phyloP scores from a whole-genome alignment of 2,888 invertebrate species.

The Abrostola triplasia region DNA sequence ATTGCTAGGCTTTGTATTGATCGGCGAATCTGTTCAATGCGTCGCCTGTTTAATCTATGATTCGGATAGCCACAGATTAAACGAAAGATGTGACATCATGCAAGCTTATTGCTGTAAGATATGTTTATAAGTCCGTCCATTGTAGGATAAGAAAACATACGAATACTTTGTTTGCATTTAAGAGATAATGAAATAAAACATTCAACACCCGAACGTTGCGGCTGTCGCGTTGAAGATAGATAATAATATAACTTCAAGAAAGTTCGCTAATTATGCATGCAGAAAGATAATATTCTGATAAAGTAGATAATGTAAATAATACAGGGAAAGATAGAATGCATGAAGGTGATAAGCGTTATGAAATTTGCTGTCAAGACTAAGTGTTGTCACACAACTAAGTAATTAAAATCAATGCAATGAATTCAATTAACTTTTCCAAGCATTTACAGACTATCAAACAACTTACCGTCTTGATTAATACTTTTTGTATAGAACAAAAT shows the following conservation, averaged over 20 bases:
- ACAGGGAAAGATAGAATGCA: neutral
- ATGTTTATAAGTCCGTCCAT: neutral
- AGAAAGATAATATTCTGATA: neutral
- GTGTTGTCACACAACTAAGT: neutral
- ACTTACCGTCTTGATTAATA: no score
- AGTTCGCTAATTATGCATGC: neutral
- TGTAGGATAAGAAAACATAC: conserved; percentile 1
- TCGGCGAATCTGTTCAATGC: no score
- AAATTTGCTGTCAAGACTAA: conserved; percentile 1
- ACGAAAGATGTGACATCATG: neutral
- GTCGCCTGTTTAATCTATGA: no score
- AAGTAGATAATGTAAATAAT: conserved; percentile 1
- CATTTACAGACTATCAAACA: neutral
- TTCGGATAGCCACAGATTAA: no score
- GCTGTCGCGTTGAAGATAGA: neutral
- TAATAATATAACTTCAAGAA: neutral
- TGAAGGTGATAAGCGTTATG: neutral
- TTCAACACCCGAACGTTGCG: conserved; percentile 4
- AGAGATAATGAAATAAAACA: conserved; percentile 5
- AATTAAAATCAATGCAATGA: neutral
- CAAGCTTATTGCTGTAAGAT: neutral
- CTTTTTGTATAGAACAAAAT: no score
- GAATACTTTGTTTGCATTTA: neutral
- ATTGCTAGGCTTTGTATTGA: no score
- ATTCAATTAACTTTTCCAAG: neutral